Base-by-base conservation (phyloP, 92 coral and sea anemone genomes). In the Palythoa grandis region DNA sequence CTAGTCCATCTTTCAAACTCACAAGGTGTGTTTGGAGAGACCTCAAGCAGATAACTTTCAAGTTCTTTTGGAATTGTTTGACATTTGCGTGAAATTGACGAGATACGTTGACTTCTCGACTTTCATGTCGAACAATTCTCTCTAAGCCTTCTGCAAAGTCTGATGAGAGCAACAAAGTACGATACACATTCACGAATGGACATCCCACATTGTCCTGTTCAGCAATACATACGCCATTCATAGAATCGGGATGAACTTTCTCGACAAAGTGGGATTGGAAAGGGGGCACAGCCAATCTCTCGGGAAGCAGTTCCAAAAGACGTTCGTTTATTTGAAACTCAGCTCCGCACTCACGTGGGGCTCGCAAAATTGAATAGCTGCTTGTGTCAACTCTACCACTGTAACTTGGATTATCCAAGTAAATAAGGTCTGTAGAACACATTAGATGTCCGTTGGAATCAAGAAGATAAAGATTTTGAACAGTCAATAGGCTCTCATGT, bases 391-490 rank as follows among this genome's bases (percentile, higher is more conserved):
- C 78, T 17, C 95, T 93, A 8, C 4, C 1, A 4, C 0, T 43
- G 73, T 85, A 78, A 38, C 83, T 87, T 60, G 87, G 83, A 23
- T 87, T 83, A 57, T 94, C 90, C 48, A 82, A 66, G 15, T 56
- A 75, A 17, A 91, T 79, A 35, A 95, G 70, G 7, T 86, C 88
- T 7, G 76, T 84, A 9, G 98, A 95, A 22, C 65, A 53, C 23
- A 61, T 91, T 77, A 95, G 89, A 39, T 73, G 53, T 40, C 84
- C 70, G 29, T 76, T 79, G 16, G 74, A 71, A 84, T 67, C 88
- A 3, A 93, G 98, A 80, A 95, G 95, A 63, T 93, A 91, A 23
- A 95, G 95, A 0, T 19, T 70, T 11, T 72, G 4, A n/a, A 92
- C 72, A 4, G 61, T 52, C 14, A 10, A 75, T 39, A 75, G 38